Evolutionary conservation across 1,140 invertebrate genomes (phyloP).

Genomic region (Drosophila murphyi): DNA sequence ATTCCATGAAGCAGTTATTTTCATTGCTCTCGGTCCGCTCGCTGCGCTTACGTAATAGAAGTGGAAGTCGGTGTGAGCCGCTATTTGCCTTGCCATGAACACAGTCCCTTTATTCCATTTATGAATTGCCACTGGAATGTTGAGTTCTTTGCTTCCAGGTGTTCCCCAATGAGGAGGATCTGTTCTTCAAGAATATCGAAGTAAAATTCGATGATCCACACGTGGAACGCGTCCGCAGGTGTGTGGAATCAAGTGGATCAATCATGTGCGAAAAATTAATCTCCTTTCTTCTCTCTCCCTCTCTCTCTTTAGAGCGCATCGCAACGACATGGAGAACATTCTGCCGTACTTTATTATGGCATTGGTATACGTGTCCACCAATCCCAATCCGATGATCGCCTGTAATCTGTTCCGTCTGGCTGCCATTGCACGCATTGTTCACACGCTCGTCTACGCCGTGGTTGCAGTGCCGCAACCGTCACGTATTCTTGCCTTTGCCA

Average conservation of each 20-base stretch:
- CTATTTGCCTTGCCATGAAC: neutral
- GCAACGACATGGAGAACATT: conserved; percentile 90
- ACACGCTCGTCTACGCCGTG: conserved; percentile 87
- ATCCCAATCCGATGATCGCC: conserved; percentile 85
- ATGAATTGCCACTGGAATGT: neutral
- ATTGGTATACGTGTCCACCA: conserved; percentile 87
- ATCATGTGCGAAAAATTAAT: neutral
- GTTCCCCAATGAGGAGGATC: conserved; percentile 78
- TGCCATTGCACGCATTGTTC: conserved; percentile 86
- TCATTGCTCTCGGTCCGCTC: neutral
- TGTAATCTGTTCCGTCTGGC: conserved; percentile 86
- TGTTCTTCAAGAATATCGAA: conserved; percentile 77
- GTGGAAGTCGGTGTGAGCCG: neutral
- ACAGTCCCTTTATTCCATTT: neutral
- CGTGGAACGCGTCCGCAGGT: conserved; percentile 81
- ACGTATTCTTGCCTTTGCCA: conserved; percentile 85
- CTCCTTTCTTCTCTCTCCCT: neutral
- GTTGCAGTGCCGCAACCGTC: conserved; percentile 86
- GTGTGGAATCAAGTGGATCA: conserved; percentile 5
- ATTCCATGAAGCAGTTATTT: neutral
- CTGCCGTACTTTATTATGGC: conserved; percentile 87
- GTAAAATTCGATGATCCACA: conserved; percentile 80
- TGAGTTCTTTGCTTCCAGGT: conserved; percentile 48
- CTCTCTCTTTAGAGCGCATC: conserved; percentile 86
- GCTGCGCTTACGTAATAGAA: neutral